These are phyloP conservation scores for Cheirogaleus medius DNA, from an alignment of 2,113 vertebrate species.

Conservation along the genomic window DNA sequence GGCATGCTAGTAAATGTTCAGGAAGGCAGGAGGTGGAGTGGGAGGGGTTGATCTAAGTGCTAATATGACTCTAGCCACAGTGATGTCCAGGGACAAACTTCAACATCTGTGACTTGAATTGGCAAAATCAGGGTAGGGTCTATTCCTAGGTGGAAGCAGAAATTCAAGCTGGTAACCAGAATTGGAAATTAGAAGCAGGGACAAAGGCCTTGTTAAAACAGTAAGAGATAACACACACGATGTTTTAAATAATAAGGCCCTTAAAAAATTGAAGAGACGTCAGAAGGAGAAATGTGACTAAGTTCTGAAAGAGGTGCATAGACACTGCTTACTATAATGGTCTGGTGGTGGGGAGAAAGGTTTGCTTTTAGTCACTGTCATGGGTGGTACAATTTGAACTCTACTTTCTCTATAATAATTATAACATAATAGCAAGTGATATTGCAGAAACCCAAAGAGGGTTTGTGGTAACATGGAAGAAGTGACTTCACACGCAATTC, in stretches of 20 bases:
- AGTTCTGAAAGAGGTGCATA: neutral
- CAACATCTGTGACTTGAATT: neutral
- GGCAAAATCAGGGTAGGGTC: neutral
- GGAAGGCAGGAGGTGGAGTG: neutral
- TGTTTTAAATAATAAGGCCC: neutral
- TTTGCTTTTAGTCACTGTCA: neutral
- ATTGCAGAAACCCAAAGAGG: neutral
- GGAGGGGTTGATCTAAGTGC: neutral
- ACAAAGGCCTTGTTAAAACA: neutral
- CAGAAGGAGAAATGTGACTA: neutral
- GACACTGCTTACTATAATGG: neutral
- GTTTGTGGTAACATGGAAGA: neutral
- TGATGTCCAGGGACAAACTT: neutral
- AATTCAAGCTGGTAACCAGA: neutral
- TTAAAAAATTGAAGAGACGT: neutral
- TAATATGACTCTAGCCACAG: neutral
- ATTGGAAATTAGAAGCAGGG: neutral
- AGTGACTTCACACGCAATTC: neutral
- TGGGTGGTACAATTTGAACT: neutral
- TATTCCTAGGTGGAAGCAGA: neutral
- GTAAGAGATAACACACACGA: neutral
- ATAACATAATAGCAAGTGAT: neutral
- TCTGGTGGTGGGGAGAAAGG: neutral
- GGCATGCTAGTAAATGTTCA: neutral
- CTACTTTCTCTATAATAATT: neutral